Base-by-base conservation (phyloP, 1,140 invertebrate genomes). In the Charaxes varanes region DNA sequence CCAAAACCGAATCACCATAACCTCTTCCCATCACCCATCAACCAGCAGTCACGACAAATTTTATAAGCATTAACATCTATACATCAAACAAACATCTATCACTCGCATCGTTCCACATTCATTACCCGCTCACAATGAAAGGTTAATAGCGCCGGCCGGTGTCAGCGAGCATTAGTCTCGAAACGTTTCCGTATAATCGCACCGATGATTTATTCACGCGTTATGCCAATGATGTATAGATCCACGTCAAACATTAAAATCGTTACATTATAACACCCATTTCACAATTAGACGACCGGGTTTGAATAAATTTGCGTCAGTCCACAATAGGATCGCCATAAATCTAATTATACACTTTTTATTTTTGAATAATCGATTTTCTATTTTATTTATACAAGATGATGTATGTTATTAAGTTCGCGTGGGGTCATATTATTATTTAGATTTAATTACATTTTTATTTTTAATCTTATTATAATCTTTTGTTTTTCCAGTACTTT, bases 231-330 rank as follows among this genome's bases (percentile, higher is more conserved):
- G 64, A 78, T 81, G 62, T 73, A 78, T 78, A 57, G 59, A 60
- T 55, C 50, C 40, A 49, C 64, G 62, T 73, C 72, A 63, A 60
- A 53, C 55, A 62, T 66, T 47, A 64, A 70, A 72, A n/a, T 70
- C 53, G 61, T 68, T 70, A 63, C 61, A 57, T 62, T 63, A 62
- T 70, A 70, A 70, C 58, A 63, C 57, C 62, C 58, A 57, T 73
- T 76, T 63, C 52, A 67, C 60, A 76, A 72, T 76, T 70, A 73
- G 64, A 64, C 56, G 56, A 56, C 54, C 62, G 56, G 57, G 67
- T 78, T 74, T 72, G 62, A 78, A 78, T 78, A 78, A 57, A 72
- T 78, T 74, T 74, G 57, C 62, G 70, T 78, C 73, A 73, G 61
- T 60, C 60, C 70, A 66, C 53, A 62, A 36, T 44, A 49, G 36